Evolutionary conservation across 2,113 vertebrate genomes (phyloP).

Genomic region (rabbit (Oryctolagus cuniculus)): DNA sequence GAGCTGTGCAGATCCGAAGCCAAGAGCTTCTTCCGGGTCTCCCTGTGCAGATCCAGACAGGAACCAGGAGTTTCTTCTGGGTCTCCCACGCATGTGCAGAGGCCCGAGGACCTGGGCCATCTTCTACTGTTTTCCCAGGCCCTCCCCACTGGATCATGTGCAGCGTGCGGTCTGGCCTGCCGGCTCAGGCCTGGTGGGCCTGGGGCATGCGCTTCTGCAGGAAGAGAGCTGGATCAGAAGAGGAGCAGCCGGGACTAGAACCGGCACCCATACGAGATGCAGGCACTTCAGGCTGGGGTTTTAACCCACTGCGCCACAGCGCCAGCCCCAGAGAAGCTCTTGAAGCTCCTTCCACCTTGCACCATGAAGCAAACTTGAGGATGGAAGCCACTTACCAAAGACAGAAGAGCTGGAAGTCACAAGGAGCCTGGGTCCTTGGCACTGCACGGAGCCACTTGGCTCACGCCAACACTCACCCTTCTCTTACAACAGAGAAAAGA

Average conservation of each 20-base stretch:
- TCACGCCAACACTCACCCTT: not conserved
- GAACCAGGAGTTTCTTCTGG: too few species aligned
- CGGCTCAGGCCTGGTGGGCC: not conserved
- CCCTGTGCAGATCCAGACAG: too few species aligned
- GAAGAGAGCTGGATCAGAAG: too few species aligned
- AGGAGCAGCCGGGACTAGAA: too few species aligned
- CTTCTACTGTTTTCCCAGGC: too few species aligned
- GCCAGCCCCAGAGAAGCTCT: not conserved
- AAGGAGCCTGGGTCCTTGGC: not conserved
- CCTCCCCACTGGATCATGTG: not conserved
- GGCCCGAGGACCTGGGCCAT: too few species aligned
- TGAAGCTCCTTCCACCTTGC: not conserved
- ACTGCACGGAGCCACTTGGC: not conserved
- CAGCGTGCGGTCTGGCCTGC: not conserved
- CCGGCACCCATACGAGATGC: too few species aligned
- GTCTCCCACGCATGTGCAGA: too few species aligned
- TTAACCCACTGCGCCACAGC: too few species aligned
- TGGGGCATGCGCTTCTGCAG: conserved; percentile 90
- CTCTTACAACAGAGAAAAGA: not conserved
- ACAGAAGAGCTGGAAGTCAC: not conserved
- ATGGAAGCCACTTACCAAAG: not conserved
- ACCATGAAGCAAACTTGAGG: not conserved
- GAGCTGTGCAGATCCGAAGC: too few species aligned
- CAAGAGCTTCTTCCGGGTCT: too few species aligned
- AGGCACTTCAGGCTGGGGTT: too few species aligned